phyloP scores from a whole-genome alignment of 1,140 invertebrate species.

The Mycetomoellerius zeteki region DNA sequence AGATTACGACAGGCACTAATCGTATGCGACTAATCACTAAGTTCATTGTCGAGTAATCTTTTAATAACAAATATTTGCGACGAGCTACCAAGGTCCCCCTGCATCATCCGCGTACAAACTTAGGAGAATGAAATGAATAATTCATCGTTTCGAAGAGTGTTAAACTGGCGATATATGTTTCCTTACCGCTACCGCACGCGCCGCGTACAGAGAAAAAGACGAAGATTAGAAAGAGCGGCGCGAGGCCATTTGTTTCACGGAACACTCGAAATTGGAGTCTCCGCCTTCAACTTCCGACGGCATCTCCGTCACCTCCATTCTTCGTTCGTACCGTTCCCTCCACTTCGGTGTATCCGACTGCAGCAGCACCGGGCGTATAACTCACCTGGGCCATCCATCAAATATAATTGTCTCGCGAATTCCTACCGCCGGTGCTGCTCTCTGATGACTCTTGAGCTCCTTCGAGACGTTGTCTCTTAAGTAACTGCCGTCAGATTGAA shows the following conservation, averaged over 20 bases:
- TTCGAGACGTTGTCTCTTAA: constrained; percentile 47
- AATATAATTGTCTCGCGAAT: constrained; percentile 69
- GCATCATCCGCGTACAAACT: constrained; percentile 68
- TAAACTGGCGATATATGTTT: constrained; percentile 63
- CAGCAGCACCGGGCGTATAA: constrained; percentile 37
- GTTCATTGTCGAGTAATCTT: constrained; percentile 66
- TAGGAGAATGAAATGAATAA: constrained; percentile 84
- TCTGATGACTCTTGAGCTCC: constrained; percentile 31
- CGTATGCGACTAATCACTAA: constrained; percentile 52
- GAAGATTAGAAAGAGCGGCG: constrained; percentile 41
- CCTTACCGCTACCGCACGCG: too few relatives aligned
- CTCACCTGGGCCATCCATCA: constrained; percentile 60
- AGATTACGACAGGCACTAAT: not conserved
- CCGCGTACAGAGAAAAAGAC: constrained; percentile 46
- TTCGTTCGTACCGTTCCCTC: constrained; percentile 13
- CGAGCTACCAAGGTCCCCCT: not conserved
- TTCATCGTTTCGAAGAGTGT: constrained; percentile 79
- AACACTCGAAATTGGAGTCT: constrained; percentile 76
- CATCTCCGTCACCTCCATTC: constrained; percentile 44
- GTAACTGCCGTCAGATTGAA: constrained; percentile 55
- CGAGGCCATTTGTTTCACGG: constrained; percentile 79
- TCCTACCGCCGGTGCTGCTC: constrained; percentile 25
- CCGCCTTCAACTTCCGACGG: constrained; percentile 39
- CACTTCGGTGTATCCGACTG: constrained; percentile 41
- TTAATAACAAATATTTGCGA: constrained; percentile 61